Percentiles rank a stretch among this genome's conserved stretches.
phyloP scores from a whole-genome alignment of 1,140 invertebrate species.

The Alviniconcha marisindica region DNA sequence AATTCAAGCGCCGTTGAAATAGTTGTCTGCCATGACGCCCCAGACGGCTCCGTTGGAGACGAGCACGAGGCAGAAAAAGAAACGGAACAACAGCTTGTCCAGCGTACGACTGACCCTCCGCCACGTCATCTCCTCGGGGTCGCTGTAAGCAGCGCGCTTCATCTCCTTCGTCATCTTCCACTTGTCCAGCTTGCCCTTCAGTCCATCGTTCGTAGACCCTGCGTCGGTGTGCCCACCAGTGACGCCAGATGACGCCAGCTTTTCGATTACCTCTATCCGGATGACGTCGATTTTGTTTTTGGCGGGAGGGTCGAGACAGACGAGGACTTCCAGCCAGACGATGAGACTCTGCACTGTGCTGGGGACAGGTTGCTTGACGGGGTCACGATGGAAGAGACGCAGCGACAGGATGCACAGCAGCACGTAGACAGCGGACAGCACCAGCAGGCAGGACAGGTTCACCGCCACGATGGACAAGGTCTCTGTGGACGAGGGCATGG shows the following conservation, averaged over 20 bases:
- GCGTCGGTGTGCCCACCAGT: not conserved
- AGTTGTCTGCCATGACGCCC: not conserved
- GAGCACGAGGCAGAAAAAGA: constrained; percentile 4
- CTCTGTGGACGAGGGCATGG: constrained; percentile 30
- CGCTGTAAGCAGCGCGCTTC: not conserved
- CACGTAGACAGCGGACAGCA: constrained; percentile 26
- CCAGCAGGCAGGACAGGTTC: constrained; percentile 31
- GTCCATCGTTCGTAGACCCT: not conserved
- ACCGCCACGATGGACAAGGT: constrained; percentile 28
- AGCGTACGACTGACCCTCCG: constrained; percentile 21
- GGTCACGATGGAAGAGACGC: constrained; percentile 28
- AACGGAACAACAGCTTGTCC: constrained; percentile 30
- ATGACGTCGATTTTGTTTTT: not conserved
- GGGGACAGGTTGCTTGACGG: constrained; percentile 25
- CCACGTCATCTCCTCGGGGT: constrained; percentile 28
- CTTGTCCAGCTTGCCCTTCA: not conserved
- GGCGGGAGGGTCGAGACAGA: not conserved
- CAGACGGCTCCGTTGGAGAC: not conserved
- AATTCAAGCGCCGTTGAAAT: not conserved
- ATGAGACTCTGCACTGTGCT: not conserved
- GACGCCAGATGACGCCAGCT: constrained; percentile 6
- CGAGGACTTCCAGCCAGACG: constrained; percentile 5
- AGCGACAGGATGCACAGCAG: constrained; percentile 24
- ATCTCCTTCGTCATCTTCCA: not conserved
- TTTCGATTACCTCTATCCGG: no score